Evolutionary conservation across 2,888 invertebrate species (phyloP), one percentile per base, ranked within the genome.

Genomic region (Entomobrya multifasciata): DNA sequence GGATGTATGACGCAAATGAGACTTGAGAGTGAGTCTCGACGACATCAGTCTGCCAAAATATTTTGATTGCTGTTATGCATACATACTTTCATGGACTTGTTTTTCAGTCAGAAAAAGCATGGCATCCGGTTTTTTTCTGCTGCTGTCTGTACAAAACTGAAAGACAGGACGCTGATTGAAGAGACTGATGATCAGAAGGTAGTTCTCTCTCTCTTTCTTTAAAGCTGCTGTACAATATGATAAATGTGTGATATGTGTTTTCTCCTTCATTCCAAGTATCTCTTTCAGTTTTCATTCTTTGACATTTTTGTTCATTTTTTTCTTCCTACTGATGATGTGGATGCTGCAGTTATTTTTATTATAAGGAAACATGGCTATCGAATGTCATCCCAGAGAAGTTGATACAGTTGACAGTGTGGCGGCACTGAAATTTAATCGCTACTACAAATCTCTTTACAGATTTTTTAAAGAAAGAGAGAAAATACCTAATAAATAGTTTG

Each of bases 381-480:
- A 86, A 81, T 86, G 67, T 67, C 86, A 80, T 62, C 20, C 60
- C 36, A 17, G 80, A 70, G 41, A 81, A 86, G 86, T 72, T 86
- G 86, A 86, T 86, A 86, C 86, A 86, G 86, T 86, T 86, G 86
- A 81, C 81, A 81, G 81, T 65, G 81, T 76, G 76, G 86, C 86
- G 86, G 86, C 60, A 86, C 80, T 86, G 86, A 86, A 86, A 86
- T 52, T 76, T 86, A 86, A 86, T 86, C 86, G 80, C 76, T 57
- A n/a, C 80, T 81, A 86, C 86, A 86, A 86, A 86, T 86, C 86
- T 86, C 76, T 25, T 11, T 62, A 72, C 57, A 60, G 78, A 72
- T 74, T 36, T 41, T 55, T 65, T 41, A n/a, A 41, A 22, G 13
- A 67, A 41, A 80, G n/a, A 70, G 1, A 15, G 52, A 52, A 52